These are phyloP conservation scores for Chaetura pelagica DNA, from an alignment of 2,113 vertebrate genomes.

Conservation along the genomic window DNA sequence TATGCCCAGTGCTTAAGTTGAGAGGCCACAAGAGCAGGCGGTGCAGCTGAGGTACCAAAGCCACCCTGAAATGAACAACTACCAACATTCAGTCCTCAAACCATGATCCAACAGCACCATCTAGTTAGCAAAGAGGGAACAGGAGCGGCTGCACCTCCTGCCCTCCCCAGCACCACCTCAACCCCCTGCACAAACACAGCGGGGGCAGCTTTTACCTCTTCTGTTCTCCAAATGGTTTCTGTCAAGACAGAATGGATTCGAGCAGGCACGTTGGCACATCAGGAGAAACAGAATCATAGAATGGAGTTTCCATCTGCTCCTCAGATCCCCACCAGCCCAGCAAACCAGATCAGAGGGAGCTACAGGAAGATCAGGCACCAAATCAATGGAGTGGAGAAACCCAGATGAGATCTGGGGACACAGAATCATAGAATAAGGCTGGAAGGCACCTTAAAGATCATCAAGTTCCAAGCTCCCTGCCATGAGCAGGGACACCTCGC, in stretches of 20 bases:
- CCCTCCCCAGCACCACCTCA: not conserved
- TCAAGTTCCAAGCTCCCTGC: no score
- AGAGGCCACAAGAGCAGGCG: not conserved
- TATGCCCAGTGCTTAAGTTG: not conserved
- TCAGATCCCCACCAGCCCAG: no score
- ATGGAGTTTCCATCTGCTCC: no score
- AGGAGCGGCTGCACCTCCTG: not conserved
- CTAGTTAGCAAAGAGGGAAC: not conserved
- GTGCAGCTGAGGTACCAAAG: not conserved
- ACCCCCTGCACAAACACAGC: not conserved
- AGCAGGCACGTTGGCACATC: not conserved
- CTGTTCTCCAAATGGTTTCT: not conserved
- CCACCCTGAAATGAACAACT: not conserved
- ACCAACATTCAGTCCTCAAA: not conserved
- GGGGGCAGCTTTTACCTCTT: not conserved
- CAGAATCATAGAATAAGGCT: no score
- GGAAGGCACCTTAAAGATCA: no score
- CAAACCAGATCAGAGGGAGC: no score
- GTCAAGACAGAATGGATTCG: not conserved
- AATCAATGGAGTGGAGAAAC: no score
- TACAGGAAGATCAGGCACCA: no score
- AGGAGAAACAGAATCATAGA: not conserved
- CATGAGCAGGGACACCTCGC: no score
- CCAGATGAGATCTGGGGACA: no score
- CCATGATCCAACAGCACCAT: slow-evolving; percentile 50